These are phyloP conservation scores for Tromatobia lineatoria DNA, from an alignment of 2,888 invertebrate species.

Conservation along the genomic window DNA sequence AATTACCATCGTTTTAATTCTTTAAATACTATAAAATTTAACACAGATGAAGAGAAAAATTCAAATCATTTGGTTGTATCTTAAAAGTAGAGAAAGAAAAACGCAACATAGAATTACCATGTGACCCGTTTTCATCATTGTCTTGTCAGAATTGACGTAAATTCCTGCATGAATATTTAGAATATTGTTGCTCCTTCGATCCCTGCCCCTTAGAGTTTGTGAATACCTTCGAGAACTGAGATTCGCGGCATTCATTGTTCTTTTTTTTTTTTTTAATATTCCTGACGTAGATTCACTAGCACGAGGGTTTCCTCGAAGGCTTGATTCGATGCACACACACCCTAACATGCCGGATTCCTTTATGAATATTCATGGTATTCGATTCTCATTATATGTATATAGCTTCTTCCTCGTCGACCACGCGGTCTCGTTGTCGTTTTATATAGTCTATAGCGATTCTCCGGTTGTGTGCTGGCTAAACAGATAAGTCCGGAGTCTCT, in stretches of 20 bases:
- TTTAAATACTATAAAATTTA: neutral
- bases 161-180: slow-evolving; percentile 4
- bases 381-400: slow-evolving; percentile 15
- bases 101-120: neutral
- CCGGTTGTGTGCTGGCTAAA: slow-evolving; percentile 34
- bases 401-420: slow-evolving; percentile 34
- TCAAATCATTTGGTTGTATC: neutral
- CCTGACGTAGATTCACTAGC: neutral
- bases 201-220: too few relatives aligned
- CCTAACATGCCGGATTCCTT: neutral
- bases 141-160: slow-evolving; percentile 2
- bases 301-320: slow-evolving; percentile 28
- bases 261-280: slow-evolving; percentile 3
- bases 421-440: slow-evolving; percentile 51
- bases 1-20: too few relatives aligned
- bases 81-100: neutral
- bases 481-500: slow-evolving; percentile 49
- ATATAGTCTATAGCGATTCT: slow-evolving; percentile 43
- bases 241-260: neutral
- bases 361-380: slow-evolving; percentile 25
- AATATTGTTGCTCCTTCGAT: neutral
- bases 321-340: slow-evolving; percentile 19
- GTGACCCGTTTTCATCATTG: neutral
- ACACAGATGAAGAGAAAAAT: neutral
- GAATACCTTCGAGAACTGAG: neutral